A percentile compares a stretch with the other conserved stretches of the same genome.
phyloP scores from a whole-genome alignment of 2,797 vertebrate genomes.

The Protosalanx chinensis region DNA sequence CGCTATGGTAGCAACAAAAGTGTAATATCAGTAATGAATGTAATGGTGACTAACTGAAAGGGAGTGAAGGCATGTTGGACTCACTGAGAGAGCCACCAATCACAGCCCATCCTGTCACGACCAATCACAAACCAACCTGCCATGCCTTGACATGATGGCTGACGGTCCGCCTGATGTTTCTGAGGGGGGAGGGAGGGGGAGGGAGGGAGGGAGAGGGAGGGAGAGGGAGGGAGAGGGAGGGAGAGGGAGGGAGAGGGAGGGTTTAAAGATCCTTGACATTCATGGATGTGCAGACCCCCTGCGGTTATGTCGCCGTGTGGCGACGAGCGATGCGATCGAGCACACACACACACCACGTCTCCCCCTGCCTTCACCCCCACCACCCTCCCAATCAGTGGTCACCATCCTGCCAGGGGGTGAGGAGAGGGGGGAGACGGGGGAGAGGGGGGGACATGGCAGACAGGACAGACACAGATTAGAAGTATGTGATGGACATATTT shows the following conservation, averaged over 20 bases:
- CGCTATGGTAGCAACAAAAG: background rate
- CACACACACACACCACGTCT: constrained; percentile 61
- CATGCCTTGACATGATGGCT: constrained; percentile 41
- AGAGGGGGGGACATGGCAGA: constrained; percentile 41
- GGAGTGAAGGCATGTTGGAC: no score
- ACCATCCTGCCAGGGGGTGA: constrained; percentile 9
- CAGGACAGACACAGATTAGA: constrained; percentile 72
- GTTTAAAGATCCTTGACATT: constrained; percentile 79
- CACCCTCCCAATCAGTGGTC: constrained; percentile 48
- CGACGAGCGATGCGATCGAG: constrained; percentile 17
- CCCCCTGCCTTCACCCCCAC: constrained; percentile 54
- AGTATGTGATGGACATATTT: constrained; percentile 61
- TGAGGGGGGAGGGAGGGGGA: constrained; percentile 16
- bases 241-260: constrained; percentile 44
- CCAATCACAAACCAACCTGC: constrained; percentile 30
- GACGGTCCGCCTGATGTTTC: constrained; percentile 66
- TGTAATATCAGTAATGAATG: background rate
- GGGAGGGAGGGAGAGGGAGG: background rate
- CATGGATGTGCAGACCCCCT: constrained; percentile 70
- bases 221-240: no score
- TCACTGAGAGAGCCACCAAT: constrained; percentile 5
- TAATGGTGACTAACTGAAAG: background rate
- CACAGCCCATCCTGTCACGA: constrained; percentile 36
- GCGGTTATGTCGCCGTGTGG: constrained; percentile 68
- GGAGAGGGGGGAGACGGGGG: constrained; percentile 29